These are phyloP conservation scores for Falcaria lacertinaria DNA, from an alignment of 2,888 invertebrate genomes.

Conservation along the genomic window DNA sequence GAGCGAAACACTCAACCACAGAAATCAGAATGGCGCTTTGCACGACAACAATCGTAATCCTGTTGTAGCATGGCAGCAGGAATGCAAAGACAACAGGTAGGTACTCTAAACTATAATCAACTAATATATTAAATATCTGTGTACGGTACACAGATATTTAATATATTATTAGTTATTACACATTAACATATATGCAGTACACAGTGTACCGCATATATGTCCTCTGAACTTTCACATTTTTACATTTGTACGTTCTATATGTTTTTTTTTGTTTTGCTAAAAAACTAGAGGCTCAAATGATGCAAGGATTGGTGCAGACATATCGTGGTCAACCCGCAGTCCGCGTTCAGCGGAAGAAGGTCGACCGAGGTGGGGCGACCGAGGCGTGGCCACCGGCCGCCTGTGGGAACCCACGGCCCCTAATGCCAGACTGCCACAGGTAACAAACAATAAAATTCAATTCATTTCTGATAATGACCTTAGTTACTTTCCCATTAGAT, in stretches of 20 bases:
- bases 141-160: no score
- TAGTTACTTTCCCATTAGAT: no score
- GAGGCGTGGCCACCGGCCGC: slow-evolving; percentile 83
- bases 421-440: slow-evolving; percentile 71
- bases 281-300: slow-evolving; percentile 45
- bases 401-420: slow-evolving; percentile 82
- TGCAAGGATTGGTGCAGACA: slow-evolving; percentile 43
- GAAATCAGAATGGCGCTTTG: slow-evolving; percentile 38
- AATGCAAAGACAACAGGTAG: slow-evolving; percentile 58
- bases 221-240: no score
- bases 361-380: slow-evolving; percentile 86
- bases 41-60: slow-evolving; percentile 44
- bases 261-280: no score
- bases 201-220: no score
- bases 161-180: no score
- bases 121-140: no score
- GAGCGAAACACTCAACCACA: slow-evolving; percentile 84
- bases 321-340: slow-evolving; percentile 60
- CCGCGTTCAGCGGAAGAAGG: slow-evolving; percentile 76
- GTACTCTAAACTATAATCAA: no score
- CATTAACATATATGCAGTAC: no score
- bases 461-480: not conserved
- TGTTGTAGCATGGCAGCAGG: slow-evolving; percentile 70
- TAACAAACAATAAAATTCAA: slow-evolving; percentile 17
- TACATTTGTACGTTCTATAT: no score